Evolutionary conservation across 2,888 invertebrate genomes (phyloP).

Genomic region (Phasia obesa): DNA sequence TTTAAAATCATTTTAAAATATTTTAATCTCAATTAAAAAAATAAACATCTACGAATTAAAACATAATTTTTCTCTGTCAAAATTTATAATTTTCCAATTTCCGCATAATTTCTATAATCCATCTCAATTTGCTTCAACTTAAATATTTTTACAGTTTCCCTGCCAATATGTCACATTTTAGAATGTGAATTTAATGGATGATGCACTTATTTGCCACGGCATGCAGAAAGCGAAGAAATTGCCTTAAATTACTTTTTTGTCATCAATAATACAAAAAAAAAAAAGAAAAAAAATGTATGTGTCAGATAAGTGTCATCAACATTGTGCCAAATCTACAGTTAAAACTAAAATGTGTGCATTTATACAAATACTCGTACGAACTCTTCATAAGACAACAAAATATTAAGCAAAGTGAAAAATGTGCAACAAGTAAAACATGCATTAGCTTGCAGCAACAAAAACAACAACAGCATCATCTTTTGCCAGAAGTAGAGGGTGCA

Average conservation of each 20-base stretch:
- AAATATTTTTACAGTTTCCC: conserved; percentile 36
- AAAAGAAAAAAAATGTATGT: conserved; percentile 36
- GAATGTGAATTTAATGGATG: conserved; percentile 52
- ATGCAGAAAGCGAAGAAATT: neutral
- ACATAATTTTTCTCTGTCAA: conserved; percentile 18
- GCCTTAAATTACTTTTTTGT: conserved; percentile 39
- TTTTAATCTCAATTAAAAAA: neutral
- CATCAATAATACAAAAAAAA: conserved; percentile 23
- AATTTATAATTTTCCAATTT: conserved; percentile 40
- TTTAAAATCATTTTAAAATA: too few relatives aligned
- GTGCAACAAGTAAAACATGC: conserved; percentile 39
- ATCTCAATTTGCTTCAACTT: conserved; percentile 51
- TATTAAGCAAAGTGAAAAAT: conserved; percentile 2
- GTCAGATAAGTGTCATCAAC: conserved; percentile 59
- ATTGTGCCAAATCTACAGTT: conserved; percentile 52
- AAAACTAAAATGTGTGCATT: conserved; percentile 24
- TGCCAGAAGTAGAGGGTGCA: conserved; percentile 12
- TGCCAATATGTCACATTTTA: conserved; percentile 42
- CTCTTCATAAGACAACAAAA: neutral
- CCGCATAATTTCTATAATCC: conserved; percentile 57
- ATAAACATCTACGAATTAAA: neutral
- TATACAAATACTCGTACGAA: too few relatives aligned
- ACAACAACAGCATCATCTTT: neutral
- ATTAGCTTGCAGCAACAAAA: conserved; percentile 17
- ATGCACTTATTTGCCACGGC: conserved; percentile 29